Evolutionary conservation across 2,888 invertebrate species (phyloP).

Genomic region (Pseudococcus viburni): DNA sequence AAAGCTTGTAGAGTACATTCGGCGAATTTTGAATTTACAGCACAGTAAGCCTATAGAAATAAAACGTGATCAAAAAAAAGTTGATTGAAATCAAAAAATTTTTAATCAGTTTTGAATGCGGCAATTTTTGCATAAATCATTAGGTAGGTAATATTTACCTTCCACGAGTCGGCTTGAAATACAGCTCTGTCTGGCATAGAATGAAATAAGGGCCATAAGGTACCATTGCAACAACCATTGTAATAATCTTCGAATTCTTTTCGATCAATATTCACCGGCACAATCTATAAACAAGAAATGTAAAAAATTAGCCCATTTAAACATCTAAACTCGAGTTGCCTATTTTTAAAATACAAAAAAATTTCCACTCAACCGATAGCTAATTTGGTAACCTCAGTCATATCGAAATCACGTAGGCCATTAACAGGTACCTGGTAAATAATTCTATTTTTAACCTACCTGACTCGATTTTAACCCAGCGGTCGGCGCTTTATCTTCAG

Average conservation of each 20-base stretch:
- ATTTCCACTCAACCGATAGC: no score
- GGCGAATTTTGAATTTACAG: slow-evolving; percentile 72
- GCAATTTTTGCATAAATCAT: not conserved
- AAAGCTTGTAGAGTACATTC: slow-evolving; percentile 71
- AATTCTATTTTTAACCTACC: slow-evolving; percentile 73
- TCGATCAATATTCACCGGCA: slow-evolving; percentile 84
- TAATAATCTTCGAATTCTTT: slow-evolving; percentile 88
- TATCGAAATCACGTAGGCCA: no score
- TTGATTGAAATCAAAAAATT: not conserved
- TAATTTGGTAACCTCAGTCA: no score
- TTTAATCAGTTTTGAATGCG: not conserved
- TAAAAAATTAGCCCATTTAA: not conserved
- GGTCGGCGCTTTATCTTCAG: slow-evolving; percentile 87
- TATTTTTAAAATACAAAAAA: no score
- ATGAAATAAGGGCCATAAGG: slow-evolving; percentile 93
- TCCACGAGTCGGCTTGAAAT: slow-evolving; percentile 87
- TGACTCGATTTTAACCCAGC: slow-evolving; percentile 87
- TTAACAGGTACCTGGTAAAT: not conserved
- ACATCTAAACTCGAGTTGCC: not conserved
- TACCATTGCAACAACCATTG: slow-evolving; percentile 93
- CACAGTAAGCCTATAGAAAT: slow-evolving; percentile 70
- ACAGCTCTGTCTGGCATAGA: slow-evolving; percentile 92
- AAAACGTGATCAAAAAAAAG: not conserved
- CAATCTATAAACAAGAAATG: slow-evolving; percentile 76
- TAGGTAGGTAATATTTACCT: slow-evolving; percentile 69